Evolutionary conservation across 2,113 vertebrate species (phyloP).

Genomic region (Anguilla japonica): DNA sequence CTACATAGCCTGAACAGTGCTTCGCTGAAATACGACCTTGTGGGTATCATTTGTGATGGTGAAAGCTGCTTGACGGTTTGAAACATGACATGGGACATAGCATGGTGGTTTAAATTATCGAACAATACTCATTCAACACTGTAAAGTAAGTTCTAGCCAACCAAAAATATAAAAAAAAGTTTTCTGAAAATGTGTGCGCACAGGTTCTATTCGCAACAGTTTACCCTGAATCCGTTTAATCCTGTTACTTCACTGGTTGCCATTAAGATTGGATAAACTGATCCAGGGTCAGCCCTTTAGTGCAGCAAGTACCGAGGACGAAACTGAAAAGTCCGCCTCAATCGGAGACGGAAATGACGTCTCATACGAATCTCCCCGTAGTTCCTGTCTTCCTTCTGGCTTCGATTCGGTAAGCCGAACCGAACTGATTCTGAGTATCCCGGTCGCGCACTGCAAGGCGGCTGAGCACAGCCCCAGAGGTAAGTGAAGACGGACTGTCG

Average conservation of each 20-base stretch:
- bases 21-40: no score
- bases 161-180: no score
- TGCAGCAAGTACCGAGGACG: not conserved
- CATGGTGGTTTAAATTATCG: no score
- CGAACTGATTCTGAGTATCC: constrained; percentile 39
- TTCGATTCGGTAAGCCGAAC: constrained; percentile 39
- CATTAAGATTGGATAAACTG: not conserved
- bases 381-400: constrained; percentile 59
- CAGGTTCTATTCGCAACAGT: not conserved
- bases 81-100: no score
- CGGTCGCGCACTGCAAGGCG: constrained; percentile 29
- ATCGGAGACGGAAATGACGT: constrained; percentile 66
- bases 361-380: constrained; percentile 45
- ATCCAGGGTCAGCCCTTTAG: not conserved
- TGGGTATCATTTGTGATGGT: no score
- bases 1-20: no score
- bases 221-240: not conserved
- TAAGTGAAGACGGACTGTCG: constrained; percentile 43
- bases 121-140: no score
- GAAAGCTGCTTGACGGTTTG: no score
- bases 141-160: no score
- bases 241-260: not conserved
- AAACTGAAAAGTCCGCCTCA: constrained; percentile 4
- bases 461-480: constrained; percentile 45
- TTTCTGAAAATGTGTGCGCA: not conserved